phyloP scores from a whole-genome alignment of 2,797 vertebrate genomes.

The Acanthurus tractus region DNA sequence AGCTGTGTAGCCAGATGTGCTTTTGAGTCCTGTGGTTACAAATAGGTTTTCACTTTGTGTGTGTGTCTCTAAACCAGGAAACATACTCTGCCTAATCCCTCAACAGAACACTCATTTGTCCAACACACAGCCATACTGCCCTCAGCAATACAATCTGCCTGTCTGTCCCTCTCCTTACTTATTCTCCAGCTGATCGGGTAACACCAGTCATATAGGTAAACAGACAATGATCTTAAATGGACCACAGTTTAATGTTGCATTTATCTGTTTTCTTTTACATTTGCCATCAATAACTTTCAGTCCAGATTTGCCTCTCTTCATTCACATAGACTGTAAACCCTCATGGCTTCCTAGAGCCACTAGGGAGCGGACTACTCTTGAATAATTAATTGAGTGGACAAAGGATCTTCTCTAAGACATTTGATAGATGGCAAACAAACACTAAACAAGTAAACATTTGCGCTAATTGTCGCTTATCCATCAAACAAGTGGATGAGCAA shows the following conservation, averaged over 20 bases:
- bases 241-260: conserved; percentile 21
- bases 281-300: background rate
- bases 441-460: background rate
- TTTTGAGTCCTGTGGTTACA: conserved; percentile 61
- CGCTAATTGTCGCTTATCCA: background rate
- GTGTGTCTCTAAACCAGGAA: conserved; percentile 50
- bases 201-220: conserved; percentile 4
- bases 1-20: conserved; percentile 78
- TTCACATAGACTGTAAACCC: conserved; percentile 8
- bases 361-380: conserved; percentile 12
- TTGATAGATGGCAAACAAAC: background rate
- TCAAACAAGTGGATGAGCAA: background rate
- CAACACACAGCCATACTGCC: conserved; percentile 6
- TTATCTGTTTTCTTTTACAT: conserved; percentile 1
- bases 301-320: conserved; percentile 1
- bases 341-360: conserved; percentile 10
- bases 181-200: conserved; percentile 8
- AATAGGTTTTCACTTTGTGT: conserved; percentile 35
- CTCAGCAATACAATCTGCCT: conserved; percentile 27
- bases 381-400: conserved; percentile 14
- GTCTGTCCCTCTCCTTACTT: background rate
- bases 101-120: conserved; percentile 18
- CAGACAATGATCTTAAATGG: background rate
- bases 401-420: background rate
- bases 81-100: conserved; percentile 49